These are phyloP conservation scores for Otolemur crassicaudatus DNA, from an alignment of 2,797 vertebrate species.

Conservation along the genomic window DNA sequence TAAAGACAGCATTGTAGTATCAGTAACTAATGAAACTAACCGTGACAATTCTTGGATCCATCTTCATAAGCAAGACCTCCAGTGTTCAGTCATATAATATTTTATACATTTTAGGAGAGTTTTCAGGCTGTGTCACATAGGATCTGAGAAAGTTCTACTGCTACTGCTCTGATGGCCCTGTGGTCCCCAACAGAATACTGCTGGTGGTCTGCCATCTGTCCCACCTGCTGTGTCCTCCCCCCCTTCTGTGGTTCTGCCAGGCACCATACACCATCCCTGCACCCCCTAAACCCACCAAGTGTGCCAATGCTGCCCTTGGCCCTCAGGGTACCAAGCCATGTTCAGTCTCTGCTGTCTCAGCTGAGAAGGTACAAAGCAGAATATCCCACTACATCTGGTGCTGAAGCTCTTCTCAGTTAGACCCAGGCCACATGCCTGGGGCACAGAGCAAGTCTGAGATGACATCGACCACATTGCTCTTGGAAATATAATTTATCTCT, in stretches of 20 bases:
- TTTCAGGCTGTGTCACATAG: background rate
- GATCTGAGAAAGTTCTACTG: background rate
- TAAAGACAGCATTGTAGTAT: background rate
- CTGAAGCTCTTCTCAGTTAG: background rate
- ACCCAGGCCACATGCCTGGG: rapidly evolving
- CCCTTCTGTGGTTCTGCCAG: background rate
- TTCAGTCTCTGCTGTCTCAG: too few relatives aligned
- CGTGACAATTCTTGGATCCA: background rate
- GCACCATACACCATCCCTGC: background rate
- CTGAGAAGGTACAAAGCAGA: background rate
- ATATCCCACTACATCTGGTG: background rate
- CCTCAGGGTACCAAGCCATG: background rate
- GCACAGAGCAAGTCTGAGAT: background rate
- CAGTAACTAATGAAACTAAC: background rate
- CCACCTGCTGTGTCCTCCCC: background rate
- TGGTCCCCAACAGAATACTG: background rate
- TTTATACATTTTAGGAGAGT: background rate
- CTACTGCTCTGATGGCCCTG: rapidly evolving
- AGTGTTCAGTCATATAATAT: background rate
- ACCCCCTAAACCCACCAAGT: background rate
- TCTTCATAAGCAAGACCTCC: background rate
- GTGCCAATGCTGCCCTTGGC: too few relatives aligned
- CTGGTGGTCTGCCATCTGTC: too few relatives aligned
- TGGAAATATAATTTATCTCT: background rate
- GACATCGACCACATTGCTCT: background rate